Conservation (phyloP, 2,888 invertebrate genomes). For the Ormyrus pomaceus region DNA sequence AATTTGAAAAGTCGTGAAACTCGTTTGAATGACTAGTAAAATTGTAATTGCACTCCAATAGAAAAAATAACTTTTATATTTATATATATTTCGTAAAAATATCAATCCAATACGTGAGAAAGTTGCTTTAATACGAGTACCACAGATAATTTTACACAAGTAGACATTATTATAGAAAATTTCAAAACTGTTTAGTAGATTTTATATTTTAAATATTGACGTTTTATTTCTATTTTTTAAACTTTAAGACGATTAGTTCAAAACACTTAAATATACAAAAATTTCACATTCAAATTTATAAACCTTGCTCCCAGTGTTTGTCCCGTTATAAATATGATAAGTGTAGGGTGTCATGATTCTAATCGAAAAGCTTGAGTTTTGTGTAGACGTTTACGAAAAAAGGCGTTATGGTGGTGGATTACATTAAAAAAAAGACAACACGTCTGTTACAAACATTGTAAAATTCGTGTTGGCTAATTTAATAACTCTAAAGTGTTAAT, state of each 20-base stretch:
- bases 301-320: conserved; percentile 67
- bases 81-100: conserved; percentile 26
- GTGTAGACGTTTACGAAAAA: conserved; percentile 3
- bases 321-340: conserved; percentile 44
- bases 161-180: conserved; percentile 41
- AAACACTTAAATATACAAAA: conserved; percentile 20
- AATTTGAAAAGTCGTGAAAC: conserved; percentile 38
- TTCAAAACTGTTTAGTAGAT: conserved; percentile 27
- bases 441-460: conserved; percentile 11
- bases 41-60: conserved; percentile 42
- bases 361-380: neutral
- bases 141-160: conserved; percentile 10
- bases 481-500: neutral
- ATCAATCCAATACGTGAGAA: conserved; percentile 6
- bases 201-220: neutral
- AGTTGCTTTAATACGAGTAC: conserved; percentile 17
- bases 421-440: neutral
- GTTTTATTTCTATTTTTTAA: conserved; percentile 2
- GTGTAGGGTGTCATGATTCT: neutral
- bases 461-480: neutral
- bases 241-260: neutral
- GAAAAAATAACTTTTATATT: neutral
- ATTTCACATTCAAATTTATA: conserved; percentile 13
- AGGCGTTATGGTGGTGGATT: conserved; percentile 37
- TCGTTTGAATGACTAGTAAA: conserved; percentile 44